Evolutionary conservation across 2,888 invertebrate species (phyloP).

Genomic region (Dynastes maya): DNA sequence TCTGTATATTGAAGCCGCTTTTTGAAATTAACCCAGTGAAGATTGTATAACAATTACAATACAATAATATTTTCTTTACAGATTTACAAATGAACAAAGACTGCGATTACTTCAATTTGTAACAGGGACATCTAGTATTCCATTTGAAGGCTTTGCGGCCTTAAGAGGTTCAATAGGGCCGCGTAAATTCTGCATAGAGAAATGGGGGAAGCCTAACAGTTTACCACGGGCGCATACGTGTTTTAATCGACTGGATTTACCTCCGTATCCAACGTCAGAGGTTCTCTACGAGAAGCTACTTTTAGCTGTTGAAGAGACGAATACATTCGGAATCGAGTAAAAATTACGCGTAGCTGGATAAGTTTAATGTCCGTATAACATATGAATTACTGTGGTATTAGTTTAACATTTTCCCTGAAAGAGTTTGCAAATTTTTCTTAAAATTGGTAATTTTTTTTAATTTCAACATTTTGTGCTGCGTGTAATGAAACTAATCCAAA

Average conservation of each 20-base stretch:
- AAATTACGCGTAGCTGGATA: constrained; percentile 41
- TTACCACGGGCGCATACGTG: constrained; percentile 97
- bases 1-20: no score
- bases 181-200: constrained; percentile 96
- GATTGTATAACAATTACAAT: background rate
- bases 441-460: background rate
- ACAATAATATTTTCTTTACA: constrained; percentile 61
- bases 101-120: constrained; percentile 95
- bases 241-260: constrained; percentile 97
- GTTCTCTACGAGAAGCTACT: constrained; percentile 93
- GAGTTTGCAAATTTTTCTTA: background rate
- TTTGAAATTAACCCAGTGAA: no score
- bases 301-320: constrained; percentile 95
- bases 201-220: constrained; percentile 96
- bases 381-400: constrained; percentile 9
- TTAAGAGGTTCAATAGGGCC: constrained; percentile 96
- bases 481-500: no score
- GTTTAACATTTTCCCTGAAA: background rate
- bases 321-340: constrained; percentile 96
- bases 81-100: constrained; percentile 95
- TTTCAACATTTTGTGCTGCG: no score
- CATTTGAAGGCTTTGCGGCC: constrained; percentile 97
- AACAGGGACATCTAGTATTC: constrained; percentile 97
- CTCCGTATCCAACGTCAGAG: constrained; percentile 94
- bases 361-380: background rate